These are phyloP conservation scores for Imbricaverruca yamaguchii DNA, from an alignment of 2,888 invertebrate species.

Conservation along the genomic window DNA sequence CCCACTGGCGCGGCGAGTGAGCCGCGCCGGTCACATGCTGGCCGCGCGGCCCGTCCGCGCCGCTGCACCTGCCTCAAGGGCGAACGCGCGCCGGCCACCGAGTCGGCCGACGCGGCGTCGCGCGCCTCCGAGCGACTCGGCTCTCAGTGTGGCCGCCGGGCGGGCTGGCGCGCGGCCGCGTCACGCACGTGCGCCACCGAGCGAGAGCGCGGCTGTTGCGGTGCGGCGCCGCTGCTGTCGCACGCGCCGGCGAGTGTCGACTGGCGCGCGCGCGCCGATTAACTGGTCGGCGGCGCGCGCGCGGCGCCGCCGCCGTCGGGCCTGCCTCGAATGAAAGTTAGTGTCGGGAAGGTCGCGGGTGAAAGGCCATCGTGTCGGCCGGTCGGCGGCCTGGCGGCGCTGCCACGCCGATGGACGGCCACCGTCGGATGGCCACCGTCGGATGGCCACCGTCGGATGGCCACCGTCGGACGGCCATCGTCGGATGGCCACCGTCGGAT, in stretches of 20 bases:
- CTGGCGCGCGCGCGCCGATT: too few relatives aligned
- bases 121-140: background rate
- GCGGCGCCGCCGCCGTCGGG: background rate
- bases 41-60: background rate
- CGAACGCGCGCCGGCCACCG: background rate
- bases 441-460: too few relatives aligned
- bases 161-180: background rate
- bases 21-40: background rate
- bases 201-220: background rate
- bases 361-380: background rate
- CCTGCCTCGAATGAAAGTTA: background rate
- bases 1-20: background rate
- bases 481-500: too few relatives aligned
- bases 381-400: background rate
- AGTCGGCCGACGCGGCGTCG: background rate
- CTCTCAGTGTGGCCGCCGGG: background rate
- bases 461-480: too few relatives aligned
- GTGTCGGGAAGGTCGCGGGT: slow-evolving; percentile 11
- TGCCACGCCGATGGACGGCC: background rate
- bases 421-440: background rate
- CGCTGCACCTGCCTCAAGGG: background rate
- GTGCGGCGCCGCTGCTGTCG: background rate
- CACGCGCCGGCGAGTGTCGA: background rate
- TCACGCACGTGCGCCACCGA: background rate
- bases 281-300: background rate